Conservation (phyloP, 2,113 vertebrate genomes). For the Nerophis ophidion region DNA sequence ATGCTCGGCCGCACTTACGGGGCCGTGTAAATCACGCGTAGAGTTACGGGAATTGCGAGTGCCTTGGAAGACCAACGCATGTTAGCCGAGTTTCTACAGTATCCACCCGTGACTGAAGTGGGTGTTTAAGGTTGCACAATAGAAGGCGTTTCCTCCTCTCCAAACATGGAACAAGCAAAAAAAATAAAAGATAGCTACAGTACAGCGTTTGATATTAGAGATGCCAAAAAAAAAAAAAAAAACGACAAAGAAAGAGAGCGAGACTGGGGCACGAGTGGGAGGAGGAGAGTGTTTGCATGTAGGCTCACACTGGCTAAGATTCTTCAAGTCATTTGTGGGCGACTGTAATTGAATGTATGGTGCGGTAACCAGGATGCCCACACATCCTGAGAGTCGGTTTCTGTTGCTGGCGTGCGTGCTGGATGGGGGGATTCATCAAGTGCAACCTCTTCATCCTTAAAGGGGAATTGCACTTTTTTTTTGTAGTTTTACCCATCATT, state of each 20-base stretch:
- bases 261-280: constrained; percentile 41
- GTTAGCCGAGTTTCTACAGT: constrained; percentile 24
- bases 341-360: constrained; percentile 64
- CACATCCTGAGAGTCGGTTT: constrained; percentile 23
- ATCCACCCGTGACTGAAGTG: constrained; percentile 35
- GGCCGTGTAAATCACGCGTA: not conserved
- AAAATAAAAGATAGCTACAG: constrained; percentile 21
- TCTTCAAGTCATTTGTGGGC: constrained; percentile 58
- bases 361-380: constrained; percentile 57
- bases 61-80: not conserved
- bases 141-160: constrained; percentile 32
- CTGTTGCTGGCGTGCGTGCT: constrained; percentile 13
- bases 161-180: constrained; percentile 29
- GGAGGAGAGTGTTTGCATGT: constrained; percentile 42
- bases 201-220: constrained; percentile 29
- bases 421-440: constrained; percentile 19
- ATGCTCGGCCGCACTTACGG: constrained; percentile 3
- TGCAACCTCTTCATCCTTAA: constrained; percentile 25
- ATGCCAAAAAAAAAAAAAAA: constrained; percentile 31
- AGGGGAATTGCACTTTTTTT: no score
- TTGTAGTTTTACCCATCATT: no score
- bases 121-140: constrained; percentile 36
- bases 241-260: constrained; percentile 21
- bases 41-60: not conserved
- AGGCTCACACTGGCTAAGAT: constrained; percentile 48